These are phyloP conservation scores for Peromyscus nudipes DNA, from an alignment of 2,797 vertebrate species.

Conservation along the genomic window DNA sequence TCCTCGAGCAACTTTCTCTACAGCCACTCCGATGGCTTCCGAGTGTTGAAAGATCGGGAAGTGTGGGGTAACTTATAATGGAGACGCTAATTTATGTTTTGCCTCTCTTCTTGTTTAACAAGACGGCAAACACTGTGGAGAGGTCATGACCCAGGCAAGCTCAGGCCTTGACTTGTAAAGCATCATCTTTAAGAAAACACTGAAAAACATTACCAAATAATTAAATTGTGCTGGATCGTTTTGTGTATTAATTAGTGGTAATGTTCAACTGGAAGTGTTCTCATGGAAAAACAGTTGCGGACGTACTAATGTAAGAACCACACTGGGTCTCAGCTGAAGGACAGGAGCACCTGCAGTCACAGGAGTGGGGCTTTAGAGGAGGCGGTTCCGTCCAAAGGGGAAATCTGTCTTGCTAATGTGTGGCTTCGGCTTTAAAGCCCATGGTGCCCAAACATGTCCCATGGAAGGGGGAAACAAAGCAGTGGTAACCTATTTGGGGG, in stretches of 20 bases:
- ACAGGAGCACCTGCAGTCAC: conserved; percentile 38
- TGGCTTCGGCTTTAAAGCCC: conserved; percentile 11
- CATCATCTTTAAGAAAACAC: conserved; percentile 74
- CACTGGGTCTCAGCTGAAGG: background rate
- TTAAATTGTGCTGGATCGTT: conserved; percentile 67
- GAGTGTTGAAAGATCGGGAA: conserved; percentile 63
- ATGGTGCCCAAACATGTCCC: background rate
- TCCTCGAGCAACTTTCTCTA: background rate
- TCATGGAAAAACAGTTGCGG: conserved; percentile 37
- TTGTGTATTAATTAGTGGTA: conserved; percentile 59
- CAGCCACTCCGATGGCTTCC: background rate
- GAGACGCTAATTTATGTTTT: conserved; percentile 71
- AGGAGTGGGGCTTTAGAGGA: conserved; percentile 18
- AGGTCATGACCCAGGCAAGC: conserved; percentile 70
- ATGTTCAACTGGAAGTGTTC: conserved; percentile 57
- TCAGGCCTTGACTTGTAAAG: conserved; percentile 80
- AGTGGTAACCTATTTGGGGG: background rate
- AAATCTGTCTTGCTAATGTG: conserved; percentile 37
- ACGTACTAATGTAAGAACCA: conserved; percentile 3
- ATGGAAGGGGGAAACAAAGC: conserved; percentile 1
- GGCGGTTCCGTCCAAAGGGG: background rate
- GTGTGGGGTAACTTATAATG: conserved; percentile 68
- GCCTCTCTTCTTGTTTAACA: conserved; percentile 83
- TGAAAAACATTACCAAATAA: conserved; percentile 78
- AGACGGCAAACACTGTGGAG: conserved; percentile 73